phyloP scores from a whole-genome alignment of 64 coral and sea anemone species.

The Porites australiensis region DNA sequence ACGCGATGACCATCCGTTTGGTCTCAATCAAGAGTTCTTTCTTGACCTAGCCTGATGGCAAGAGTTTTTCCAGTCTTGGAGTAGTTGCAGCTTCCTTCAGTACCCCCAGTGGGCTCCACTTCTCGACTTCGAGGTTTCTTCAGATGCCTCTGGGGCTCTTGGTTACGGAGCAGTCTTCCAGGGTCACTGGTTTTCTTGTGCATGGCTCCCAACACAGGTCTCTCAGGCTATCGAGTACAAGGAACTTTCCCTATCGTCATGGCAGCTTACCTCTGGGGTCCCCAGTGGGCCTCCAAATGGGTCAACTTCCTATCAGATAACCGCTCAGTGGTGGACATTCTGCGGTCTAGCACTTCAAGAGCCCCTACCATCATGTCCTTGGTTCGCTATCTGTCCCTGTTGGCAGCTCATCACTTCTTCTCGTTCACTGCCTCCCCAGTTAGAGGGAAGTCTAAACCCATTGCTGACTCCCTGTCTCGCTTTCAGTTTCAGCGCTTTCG shows the following conservation, averaged over 20 bases:
- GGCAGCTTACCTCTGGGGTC: conserved; percentile 33
- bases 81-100: conserved; percentile 38
- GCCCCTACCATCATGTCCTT: neutral
- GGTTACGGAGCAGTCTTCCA: conserved; percentile 9
- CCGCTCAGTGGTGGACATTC: conserved; percentile 9
- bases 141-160: conserved; percentile 33
- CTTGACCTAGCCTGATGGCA: conserved; percentile 37
- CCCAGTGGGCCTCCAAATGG: neutral
- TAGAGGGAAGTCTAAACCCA: neutral
- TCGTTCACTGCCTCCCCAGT: neutral
- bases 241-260: conserved; percentile 19
- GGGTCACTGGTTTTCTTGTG: neutral
- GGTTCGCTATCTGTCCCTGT: neutral
- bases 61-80: conserved; percentile 26
- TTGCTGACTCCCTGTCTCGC: neutral
- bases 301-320: conserved; percentile 20
- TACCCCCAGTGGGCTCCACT: neutral
- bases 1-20: conserved; percentile 42
- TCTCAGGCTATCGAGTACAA: conserved; percentile 6
- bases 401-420: neutral
- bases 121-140: conserved; percentile 20
- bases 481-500: neutral
- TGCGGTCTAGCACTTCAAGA: conserved; percentile 17
- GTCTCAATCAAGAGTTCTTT: conserved; percentile 13
- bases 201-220: neutral